Evolutionary conservation across 2,888 invertebrate genomes (phyloP).

Genomic region (Meandrusa payeni): DNA sequence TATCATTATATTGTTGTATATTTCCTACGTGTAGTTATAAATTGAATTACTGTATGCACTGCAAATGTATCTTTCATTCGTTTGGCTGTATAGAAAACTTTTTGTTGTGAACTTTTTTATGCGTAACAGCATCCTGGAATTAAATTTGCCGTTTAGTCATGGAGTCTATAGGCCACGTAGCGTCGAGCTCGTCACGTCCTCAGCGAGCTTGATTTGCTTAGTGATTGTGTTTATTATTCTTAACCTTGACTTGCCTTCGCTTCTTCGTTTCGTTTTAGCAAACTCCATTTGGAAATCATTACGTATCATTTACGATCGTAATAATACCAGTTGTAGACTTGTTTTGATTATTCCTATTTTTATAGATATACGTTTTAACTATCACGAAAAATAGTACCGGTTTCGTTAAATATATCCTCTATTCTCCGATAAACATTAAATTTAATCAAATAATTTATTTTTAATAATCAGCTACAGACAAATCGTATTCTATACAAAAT

Average conservation of each 20-base stretch:
- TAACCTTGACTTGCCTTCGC: slow-evolving; percentile 42
- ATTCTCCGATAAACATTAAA: too few relatives aligned
- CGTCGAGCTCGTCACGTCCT: slow-evolving; percentile 51
- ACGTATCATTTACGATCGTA: not conserved
- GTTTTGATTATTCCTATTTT: too few relatives aligned
- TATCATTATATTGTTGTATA: too few relatives aligned
- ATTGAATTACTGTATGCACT: too few relatives aligned
- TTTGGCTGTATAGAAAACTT: not conserved
- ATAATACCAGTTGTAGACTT: not conserved
- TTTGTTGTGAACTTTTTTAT: slow-evolving; percentile 24
- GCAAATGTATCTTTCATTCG: too few relatives aligned
- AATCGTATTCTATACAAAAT: too few relatives aligned
- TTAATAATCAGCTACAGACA: too few relatives aligned
- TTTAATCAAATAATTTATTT: too few relatives aligned
- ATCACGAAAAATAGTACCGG: too few relatives aligned
- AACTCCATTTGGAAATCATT: slow-evolving; percentile 17
- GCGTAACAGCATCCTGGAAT: slow-evolving; percentile 17
- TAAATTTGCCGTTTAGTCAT: slow-evolving; percentile 38
- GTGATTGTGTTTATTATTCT: slow-evolving; percentile 49
- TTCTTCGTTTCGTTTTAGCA: slow-evolving; percentile 25
- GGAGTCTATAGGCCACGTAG: slow-evolving; percentile 38
- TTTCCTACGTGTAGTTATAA: too few relatives aligned
- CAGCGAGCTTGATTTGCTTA: slow-evolving; percentile 37
- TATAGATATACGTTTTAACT: too few relatives aligned
- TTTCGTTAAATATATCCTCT: too few relatives aligned